Evolutionary conservation across 2,113 vertebrate species (phyloP).

Genomic region (Anser cygnoides): DNA sequence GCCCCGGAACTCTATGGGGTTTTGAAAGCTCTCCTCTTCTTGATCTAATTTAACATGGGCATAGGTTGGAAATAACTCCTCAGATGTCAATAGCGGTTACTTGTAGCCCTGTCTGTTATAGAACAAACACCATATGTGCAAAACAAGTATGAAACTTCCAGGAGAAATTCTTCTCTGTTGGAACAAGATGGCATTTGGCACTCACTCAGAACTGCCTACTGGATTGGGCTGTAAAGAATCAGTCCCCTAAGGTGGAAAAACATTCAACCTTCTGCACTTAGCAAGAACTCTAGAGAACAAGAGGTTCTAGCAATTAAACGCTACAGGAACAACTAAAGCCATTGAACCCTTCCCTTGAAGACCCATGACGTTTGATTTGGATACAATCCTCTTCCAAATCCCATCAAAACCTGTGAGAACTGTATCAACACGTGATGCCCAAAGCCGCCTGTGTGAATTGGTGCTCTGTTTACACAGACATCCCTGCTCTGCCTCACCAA

Average conservation of each 20-base stretch:
- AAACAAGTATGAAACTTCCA: background rate
- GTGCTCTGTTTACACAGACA: background rate
- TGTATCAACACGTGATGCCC: background rate
- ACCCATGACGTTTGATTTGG: background rate
- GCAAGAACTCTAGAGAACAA: background rate
- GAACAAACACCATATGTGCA: background rate
- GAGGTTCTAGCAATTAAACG: background rate
- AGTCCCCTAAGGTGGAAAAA: background rate
- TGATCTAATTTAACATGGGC: background rate
- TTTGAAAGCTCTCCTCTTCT: background rate
- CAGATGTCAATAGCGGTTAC: background rate
- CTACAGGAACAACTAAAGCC: background rate
- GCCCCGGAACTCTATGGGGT: background rate
- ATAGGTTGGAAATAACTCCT: background rate
- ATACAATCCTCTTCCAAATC: background rate
- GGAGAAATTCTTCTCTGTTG: background rate
- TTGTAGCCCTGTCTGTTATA: background rate
- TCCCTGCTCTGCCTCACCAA: fast-evolving
- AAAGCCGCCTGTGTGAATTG: background rate
- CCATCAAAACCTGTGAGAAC: background rate
- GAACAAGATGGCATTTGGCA: background rate
- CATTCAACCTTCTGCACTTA: background rate
- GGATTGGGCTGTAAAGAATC: background rate
- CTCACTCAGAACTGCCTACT: background rate
- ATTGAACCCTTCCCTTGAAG: background rate